These are phyloP conservation scores for Neodiprion virginianus DNA, from an alignment of 1,140 invertebrate genomes.

Conservation along the genomic window DNA sequence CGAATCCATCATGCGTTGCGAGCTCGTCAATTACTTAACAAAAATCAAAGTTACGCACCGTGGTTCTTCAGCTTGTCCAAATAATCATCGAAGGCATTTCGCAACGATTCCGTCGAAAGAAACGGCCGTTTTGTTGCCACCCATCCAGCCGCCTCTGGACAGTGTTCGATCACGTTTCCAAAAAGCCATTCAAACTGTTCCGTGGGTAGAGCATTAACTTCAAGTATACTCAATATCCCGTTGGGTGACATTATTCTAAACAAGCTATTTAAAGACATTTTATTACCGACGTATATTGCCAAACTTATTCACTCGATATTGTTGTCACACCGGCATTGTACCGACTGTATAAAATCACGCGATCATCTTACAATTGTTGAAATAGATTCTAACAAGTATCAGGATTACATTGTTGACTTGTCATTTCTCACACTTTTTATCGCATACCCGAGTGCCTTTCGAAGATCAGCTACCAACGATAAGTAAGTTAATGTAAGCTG, in stretches of 20 bases:
- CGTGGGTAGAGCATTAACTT: slow-evolving; percentile 64
- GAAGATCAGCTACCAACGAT: too few relatives aligned
- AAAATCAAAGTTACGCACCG: slow-evolving; percentile 53
- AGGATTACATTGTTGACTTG: too few relatives aligned
- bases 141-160: slow-evolving; percentile 61
- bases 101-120: slow-evolving; percentile 58
- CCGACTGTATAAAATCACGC: too few relatives aligned
- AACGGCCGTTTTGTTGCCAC: slow-evolving; percentile 66
- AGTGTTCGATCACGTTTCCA: slow-evolving; percentile 71
- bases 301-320: too few relatives aligned
- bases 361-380: too few relatives aligned
- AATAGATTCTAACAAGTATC: too few relatives aligned
- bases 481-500: too few relatives aligned
- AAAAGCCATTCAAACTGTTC: slow-evolving; percentile 69
- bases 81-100: slow-evolving; percentile 63
- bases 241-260: slow-evolving; percentile 24
- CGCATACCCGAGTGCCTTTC: too few relatives aligned
- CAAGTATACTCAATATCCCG: slow-evolving; percentile 34
- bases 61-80: slow-evolving; percentile 62
- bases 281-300: too few relatives aligned
- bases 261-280: too few relatives aligned
- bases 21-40: not conserved
- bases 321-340: too few relatives aligned
- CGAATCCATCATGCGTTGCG: slow-evolving; percentile 4
- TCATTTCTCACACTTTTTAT: too few relatives aligned